phyloP scores from a whole-genome alignment of 2,888 invertebrate genomes.

The Caenorhabditis auriculariae region DNA sequence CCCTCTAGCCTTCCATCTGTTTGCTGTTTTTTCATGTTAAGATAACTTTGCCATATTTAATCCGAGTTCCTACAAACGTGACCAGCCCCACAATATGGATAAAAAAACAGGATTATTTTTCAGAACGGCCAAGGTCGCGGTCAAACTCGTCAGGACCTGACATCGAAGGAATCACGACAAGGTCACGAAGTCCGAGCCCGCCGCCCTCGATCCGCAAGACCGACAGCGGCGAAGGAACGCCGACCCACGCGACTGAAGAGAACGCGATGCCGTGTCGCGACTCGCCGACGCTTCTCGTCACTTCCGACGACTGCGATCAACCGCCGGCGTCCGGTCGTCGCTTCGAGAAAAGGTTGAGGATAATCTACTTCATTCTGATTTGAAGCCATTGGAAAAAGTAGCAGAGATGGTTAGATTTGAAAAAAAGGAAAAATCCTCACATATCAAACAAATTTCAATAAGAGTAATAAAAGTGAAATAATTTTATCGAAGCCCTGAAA shows the following conservation, averaged over 20 bases:
- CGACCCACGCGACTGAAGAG: too few relatives aligned
- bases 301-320: slow-evolving; percentile 27
- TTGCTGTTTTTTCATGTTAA: not conserved
- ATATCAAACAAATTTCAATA: too few relatives aligned
- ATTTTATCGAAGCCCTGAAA: too few relatives aligned
- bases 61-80: not conserved
- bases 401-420: too few relatives aligned
- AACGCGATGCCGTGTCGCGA: slow-evolving; percentile 22
- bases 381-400: too few relatives aligned
- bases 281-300: slow-evolving; percentile 30
- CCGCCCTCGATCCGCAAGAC: too few relatives aligned
- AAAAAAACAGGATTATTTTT: not conserved
- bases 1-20: not conserved
- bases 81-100: not conserved
- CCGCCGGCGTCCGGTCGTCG: slow-evolving; percentile 26
- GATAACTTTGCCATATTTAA: not conserved
- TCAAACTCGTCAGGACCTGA: slow-evolving; percentile 48
- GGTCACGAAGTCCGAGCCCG: slow-evolving; percentile 33
- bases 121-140: slow-evolving; percentile 30
- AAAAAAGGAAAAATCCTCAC: too few relatives aligned
- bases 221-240: slow-evolving; percentile 1
- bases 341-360: slow-evolving; percentile 35
- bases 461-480: too few relatives aligned
- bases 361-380: too few relatives aligned
- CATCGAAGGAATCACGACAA: slow-evolving; percentile 26